Evolutionary conservation across 2,113 vertebrate species (phyloP), one percentile per base, ranked within the genome.

Genomic region (Oriolus oriolus): DNA sequence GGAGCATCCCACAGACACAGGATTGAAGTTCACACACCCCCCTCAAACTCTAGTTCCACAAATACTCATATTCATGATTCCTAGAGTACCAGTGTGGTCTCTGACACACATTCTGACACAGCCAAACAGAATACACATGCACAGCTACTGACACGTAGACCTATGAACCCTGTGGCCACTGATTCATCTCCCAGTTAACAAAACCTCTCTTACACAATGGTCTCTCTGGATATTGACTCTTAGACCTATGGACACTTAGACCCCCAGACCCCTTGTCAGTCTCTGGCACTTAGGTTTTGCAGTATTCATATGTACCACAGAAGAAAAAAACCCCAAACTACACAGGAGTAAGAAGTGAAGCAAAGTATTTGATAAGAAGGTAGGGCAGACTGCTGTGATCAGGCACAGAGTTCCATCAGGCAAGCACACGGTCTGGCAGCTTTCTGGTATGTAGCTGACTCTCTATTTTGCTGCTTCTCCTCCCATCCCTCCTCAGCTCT

Each of bases 351-450:
- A 77, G 50, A 5, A 42, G 6, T 7, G 9, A 57, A 53, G 11
- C 54, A 41, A 63, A 31, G 0, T 4, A 37, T 45, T 50, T 37
- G 10, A n/a, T 50, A 54, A 45, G 12, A 49, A 37, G 42, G 10
- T 27, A 18, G 10, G 21, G 4, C 5, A 87, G 7, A n/a, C 4
- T 37, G 16, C 17, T 80, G 13, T 15, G 7, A 71, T n/a, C 13
- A 50, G 15, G 15, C 11, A 49, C 26, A 86, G 15, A 23, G 11
- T 8, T 92, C 28, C 9, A 45, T 54, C 22, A 79, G 26, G 30
- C 1, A 60, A 59, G 11, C 4, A 35, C 6, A 27, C 0, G 10
- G 2, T 12, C 49, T 15, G 1, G 9, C 2, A 65, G 6, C 4
- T 74, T 79, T 5, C 30, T 86, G 10, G 10, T 49, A 42, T 17